A percentile compares a stretch with the other conserved stretches of the same genome.
phyloP scores from a whole-genome alignment of 2,888 invertebrate species.

The Thymelicus sylvestris region DNA sequence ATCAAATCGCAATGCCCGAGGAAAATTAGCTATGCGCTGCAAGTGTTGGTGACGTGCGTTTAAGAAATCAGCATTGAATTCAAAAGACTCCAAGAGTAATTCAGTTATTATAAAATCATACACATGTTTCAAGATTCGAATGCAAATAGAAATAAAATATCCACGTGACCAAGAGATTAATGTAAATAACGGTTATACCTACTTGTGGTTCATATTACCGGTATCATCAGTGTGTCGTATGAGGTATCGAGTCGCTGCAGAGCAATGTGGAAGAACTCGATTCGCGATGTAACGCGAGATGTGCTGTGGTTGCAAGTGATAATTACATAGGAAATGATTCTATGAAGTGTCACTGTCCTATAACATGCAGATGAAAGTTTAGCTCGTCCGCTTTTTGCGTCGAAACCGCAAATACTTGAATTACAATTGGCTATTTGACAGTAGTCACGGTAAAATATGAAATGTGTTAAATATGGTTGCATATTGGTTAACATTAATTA shows the following conservation, averaged over 20 bases:
- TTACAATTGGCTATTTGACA: slow-evolving; percentile 6
- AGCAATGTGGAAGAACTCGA: slow-evolving; percentile 29
- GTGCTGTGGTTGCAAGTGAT: slow-evolving; percentile 29
- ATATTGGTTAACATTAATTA: no score
- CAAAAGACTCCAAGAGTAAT: no score
- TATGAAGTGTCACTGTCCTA: slow-evolving; percentile 22
- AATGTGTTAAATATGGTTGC: no score
- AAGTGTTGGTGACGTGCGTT: no score
- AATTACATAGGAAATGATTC: slow-evolving; percentile 37
- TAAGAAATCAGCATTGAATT: no score
- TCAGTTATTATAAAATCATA: no score
- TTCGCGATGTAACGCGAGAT: slow-evolving; percentile 30
- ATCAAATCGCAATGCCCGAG: no score
- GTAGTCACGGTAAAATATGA: no score
- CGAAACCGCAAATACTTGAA: slow-evolving; percentile 17
- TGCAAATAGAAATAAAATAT: background rate
- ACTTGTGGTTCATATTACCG: slow-evolving; percentile 6
- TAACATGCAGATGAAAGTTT: slow-evolving; percentile 27
- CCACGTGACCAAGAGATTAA: background rate
- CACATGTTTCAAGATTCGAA: no score
- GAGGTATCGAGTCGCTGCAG: slow-evolving; percentile 12
- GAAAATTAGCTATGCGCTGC: no score
- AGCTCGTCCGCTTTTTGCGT: slow-evolving; percentile 11
- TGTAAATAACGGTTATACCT: slow-evolving; percentile 7
- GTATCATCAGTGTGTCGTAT: slow-evolving; percentile 12